Evolutionary conservation across 1,140 invertebrate genomes (phyloP), one percentile per base, ranked within the genome.

Genomic region (Acromyrmex charruanus): DNA sequence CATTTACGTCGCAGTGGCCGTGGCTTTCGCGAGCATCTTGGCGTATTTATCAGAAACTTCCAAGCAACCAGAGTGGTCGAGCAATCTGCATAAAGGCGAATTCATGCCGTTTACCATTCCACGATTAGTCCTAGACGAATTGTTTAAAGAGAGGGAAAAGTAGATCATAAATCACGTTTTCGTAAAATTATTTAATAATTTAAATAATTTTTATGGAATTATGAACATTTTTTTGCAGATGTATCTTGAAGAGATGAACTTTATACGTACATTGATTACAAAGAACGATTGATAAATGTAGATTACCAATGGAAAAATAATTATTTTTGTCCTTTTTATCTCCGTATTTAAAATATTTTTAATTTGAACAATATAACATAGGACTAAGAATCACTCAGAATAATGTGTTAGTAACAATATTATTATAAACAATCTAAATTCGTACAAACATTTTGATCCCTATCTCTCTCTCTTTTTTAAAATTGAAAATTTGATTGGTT

Each of bases 21-120:
- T 86, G 87, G 87, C 87, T 85, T 86, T 68, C 75, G 87, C 88
- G 75, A 77, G 87, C 77, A 89, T 90, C 87, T 90, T 82, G 63
- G 84, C 28, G 63, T 68, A 68, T 88, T 89, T 89, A 89, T 90
- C 88, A 82, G 77, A 87, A 87, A 81, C 66, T 85, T 88, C 58
- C 74, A 25, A 35, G 55, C 77, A 81, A 44, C 21, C 65, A 14
- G 65, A 81, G 79, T 81, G 79, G 65, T 58, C 65, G 79, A 81
- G 35, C 79, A 58, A 14, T 71, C 51, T 71, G 25, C 49, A 21
- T 81, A 71, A 81, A 81, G 79, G 79, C 79, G 35, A 25, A 68
- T 68, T 65, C 65, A 81, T 55, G 58, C 82, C 77, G 77, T 21
- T 61, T 49, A 53, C 25, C 39, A 7, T 28, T 71, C 18, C 79